These are phyloP conservation scores for Rhinoderma darwinii DNA, from an alignment of 2,113 vertebrate genomes.

Conservation along the genomic window DNA sequence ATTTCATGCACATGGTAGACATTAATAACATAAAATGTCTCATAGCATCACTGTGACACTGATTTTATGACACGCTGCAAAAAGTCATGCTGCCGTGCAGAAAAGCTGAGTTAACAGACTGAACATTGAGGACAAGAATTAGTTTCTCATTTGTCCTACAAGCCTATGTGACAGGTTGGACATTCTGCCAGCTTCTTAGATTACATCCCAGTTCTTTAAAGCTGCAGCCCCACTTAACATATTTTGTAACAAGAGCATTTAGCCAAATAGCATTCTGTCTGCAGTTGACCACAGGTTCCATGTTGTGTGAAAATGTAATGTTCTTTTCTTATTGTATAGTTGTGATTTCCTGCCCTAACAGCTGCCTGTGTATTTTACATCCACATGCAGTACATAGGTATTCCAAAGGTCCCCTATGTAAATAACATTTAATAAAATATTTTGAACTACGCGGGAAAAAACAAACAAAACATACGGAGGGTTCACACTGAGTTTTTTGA, in stretches of 20 bases:
- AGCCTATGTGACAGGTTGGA: constrained; percentile 66
- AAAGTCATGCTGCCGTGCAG: constrained; percentile 40
- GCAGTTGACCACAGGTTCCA: neutral
- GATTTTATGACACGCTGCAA: constrained; percentile 20
- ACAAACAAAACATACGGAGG: no score
- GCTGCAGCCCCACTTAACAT: constrained; percentile 54
- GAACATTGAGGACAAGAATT: constrained; percentile 61
- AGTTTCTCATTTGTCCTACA: constrained; percentile 59
- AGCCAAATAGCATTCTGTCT: constrained; percentile 19
- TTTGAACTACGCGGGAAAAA: no score
- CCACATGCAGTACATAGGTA: no score
- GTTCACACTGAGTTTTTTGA: no score
- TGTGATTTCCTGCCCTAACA: neutral
- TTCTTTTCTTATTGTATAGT: neutral
- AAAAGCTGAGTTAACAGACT: constrained; percentile 57
- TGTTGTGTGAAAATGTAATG: neutral
- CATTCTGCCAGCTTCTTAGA: constrained; percentile 65
- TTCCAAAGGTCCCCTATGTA: no score
- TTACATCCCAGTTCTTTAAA: constrained; percentile 70
- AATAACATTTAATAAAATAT: no score
- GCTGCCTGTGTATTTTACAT: no score
- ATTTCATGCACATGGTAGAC: neutral
- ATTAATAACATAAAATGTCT: neutral
- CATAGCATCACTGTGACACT: neutral
- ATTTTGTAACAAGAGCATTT: constrained; percentile 45